Evolutionary conservation across 1,140 invertebrate genomes (phyloP).

Genomic region (Atta texana): DNA sequence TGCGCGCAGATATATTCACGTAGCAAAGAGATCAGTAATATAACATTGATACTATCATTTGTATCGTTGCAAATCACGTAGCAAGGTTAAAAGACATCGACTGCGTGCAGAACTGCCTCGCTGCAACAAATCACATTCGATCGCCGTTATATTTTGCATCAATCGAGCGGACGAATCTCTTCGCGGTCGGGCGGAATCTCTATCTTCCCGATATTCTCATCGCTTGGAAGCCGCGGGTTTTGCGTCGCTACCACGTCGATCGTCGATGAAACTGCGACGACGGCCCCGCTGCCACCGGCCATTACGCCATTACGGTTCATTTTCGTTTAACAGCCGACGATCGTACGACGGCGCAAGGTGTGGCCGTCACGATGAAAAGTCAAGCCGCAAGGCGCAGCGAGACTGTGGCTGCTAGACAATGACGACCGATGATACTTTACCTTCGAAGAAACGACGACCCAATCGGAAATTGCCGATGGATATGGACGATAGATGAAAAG

Average conservation of each 20-base stretch:
- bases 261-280: constrained; percentile 50
- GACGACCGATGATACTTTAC: constrained; percentile 77
- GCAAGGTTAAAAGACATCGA: constrained; percentile 1
- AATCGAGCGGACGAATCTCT: constrained; percentile 6
- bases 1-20: neutral
- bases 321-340: constrained; percentile 80
- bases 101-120: neutral
- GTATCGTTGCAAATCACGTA: constrained; percentile 15
- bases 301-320: constrained; percentile 84
- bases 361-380: constrained; percentile 83
- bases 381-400: constrained; percentile 64
- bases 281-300: constrained; percentile 69
- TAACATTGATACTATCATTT: constrained; percentile 19
- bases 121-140: constrained; percentile 18
- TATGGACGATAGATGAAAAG: constrained; percentile 72
- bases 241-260: constrained; percentile 34
- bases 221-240: neutral
- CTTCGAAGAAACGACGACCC: constrained; percentile 76
- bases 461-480: constrained; percentile 85
- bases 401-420: constrained; percentile 78
- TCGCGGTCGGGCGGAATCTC: neutral
- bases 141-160: constrained; percentile 15
- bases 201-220: constrained; percentile 12
- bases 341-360: constrained; percentile 79
- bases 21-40: neutral